Evolutionary conservation across 2,113 vertebrate species (phyloP).

Genomic region (Notarius lentiginosus): DNA sequence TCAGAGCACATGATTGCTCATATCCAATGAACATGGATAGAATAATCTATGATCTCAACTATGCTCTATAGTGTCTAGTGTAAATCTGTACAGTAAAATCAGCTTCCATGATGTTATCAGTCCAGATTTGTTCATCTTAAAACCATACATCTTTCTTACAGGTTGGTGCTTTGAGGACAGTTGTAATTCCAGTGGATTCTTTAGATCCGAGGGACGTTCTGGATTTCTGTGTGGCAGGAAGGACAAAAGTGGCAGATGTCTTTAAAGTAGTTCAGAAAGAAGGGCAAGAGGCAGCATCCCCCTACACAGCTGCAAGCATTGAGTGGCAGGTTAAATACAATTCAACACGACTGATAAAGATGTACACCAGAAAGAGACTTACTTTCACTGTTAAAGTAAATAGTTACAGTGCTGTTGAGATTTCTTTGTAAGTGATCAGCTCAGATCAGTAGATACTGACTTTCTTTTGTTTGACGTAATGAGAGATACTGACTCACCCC

Average conservation of each 20-base stretch:
- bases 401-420: background rate
- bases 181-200: background rate
- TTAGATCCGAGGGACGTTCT: slow-evolving; percentile 51
- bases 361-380: background rate
- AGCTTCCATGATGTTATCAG: background rate
- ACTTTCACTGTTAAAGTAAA: background rate
- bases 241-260: slow-evolving; percentile 82
- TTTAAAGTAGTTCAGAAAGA: slow-evolving; percentile 73
- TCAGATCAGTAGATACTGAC: background rate
- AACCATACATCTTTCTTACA: background rate
- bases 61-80: background rate
- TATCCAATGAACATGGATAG: too few species aligned
- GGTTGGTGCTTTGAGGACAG: background rate
- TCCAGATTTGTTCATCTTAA: background rate
- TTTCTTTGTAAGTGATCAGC: background rate
- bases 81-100: background rate
- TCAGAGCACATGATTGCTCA: too few species aligned
- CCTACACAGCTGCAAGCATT: slow-evolving; percentile 68
- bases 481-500: slow-evolving; percentile 54
- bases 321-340: background rate
- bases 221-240: slow-evolving; percentile 63
- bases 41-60: background rate
- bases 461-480: background rate
- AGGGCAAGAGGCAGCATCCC: slow-evolving; percentile 88
- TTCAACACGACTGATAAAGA: background rate